Evolutionary conservation across 2,113 vertebrate species (phyloP).

Genomic region (Sula dactylatra): DNA sequence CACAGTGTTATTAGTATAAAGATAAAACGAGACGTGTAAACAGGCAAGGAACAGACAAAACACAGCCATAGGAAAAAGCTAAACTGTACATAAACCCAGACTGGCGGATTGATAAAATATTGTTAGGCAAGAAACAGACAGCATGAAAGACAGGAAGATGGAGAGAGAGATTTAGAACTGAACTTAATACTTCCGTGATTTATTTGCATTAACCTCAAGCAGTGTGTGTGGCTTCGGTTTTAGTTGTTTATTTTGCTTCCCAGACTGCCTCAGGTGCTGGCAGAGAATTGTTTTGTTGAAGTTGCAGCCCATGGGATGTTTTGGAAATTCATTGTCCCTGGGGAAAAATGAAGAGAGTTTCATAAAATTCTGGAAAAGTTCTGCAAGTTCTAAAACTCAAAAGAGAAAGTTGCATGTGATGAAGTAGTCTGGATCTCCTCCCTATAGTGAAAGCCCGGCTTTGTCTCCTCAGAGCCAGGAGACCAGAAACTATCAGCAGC

Average conservation of each 20-base stretch:
- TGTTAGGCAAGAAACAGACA: background rate
- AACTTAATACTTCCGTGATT: slow-evolving; percentile 29
- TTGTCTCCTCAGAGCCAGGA: background rate
- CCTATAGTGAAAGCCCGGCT: background rate
- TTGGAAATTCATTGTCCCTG: background rate
- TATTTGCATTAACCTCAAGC: slow-evolving; percentile 34
- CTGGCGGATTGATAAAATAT: background rate
- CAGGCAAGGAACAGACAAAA: background rate
- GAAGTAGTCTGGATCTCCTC: background rate
- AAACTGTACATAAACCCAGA: background rate
- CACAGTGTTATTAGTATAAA: background rate
- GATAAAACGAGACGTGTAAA: background rate
- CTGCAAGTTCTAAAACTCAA: background rate
- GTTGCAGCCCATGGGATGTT: background rate
- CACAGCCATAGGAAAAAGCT: background rate
- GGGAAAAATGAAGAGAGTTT: background rate
- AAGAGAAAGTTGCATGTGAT: background rate
- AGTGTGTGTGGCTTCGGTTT: background rate
- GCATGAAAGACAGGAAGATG: background rate
- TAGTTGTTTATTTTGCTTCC: slow-evolving; percentile 42
- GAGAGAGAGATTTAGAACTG: slow-evolving; percentile 6
- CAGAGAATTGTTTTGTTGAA: background rate
- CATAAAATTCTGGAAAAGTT: background rate
- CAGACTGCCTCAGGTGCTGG: slow-evolving; percentile 1
- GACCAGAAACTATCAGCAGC: background rate